phyloP scores from a whole-genome alignment of 1,140 invertebrate species.

The Procambarus virginalis region DNA sequence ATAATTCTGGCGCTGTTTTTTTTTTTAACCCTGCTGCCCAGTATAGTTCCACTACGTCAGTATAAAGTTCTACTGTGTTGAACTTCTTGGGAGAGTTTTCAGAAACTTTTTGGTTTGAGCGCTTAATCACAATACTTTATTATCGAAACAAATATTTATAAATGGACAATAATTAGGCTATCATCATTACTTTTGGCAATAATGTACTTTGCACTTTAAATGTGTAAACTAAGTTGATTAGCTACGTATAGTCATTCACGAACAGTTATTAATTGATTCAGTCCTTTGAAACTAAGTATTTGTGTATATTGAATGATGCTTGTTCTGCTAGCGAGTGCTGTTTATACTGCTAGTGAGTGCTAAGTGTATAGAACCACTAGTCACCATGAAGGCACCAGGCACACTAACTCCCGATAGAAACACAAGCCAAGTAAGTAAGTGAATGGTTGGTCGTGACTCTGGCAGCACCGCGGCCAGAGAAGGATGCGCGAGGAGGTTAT shows the following conservation, averaged over 20 bases:
- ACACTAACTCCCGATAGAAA: background rate
- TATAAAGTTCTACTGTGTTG: too few species aligned
- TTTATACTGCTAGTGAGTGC: background rate
- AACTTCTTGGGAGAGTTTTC: too few species aligned
- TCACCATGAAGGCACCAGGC: background rate
- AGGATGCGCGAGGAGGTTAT: background rate
- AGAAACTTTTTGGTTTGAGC: too few species aligned
- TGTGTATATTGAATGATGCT: background rate
- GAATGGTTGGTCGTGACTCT: background rate
- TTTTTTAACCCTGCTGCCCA: too few species aligned
- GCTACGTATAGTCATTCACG: background rate
- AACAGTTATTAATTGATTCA: background rate
- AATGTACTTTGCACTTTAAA: too few species aligned
- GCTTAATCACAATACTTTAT: too few species aligned
- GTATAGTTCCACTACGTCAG: too few species aligned
- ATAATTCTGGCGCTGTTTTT: too few species aligned
- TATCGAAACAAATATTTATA: too few species aligned
- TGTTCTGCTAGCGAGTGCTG: background rate
- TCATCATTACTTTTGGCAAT: too few species aligned
- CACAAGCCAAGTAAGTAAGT: too few species aligned
- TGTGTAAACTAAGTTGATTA: background rate
- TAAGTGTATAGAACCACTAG: background rate
- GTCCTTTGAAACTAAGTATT: background rate
- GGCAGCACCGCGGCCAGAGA: background rate
- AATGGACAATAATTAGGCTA: too few species aligned